These are phyloP conservation scores for Homalodisca vitripennis DNA, from an alignment of 1,140 invertebrate species.

Conservation along the genomic window DNA sequence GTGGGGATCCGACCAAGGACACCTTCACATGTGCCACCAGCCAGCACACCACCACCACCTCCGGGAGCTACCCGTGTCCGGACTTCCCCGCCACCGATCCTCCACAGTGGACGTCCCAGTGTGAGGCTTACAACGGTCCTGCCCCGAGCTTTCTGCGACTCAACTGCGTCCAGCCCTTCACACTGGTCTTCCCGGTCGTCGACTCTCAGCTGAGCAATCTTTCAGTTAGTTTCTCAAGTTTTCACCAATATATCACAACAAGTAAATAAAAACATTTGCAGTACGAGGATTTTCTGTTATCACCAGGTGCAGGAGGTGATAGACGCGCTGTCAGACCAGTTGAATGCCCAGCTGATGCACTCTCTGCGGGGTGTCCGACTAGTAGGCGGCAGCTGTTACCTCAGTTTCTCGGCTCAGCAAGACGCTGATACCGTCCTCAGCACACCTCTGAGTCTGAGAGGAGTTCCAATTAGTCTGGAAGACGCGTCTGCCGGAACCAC, in stretches of 20 bases:
- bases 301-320: conserved; percentile 47
- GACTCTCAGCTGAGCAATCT: conserved; percentile 26
- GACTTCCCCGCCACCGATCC: not conserved
- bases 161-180: conserved; percentile 36
- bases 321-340: conserved; percentile 46
- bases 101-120: not conserved
- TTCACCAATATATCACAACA: too few relatives aligned
- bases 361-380: conserved; percentile 45
- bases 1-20: conserved; percentile 10
- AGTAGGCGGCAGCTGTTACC: conserved; percentile 42
- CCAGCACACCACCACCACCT: not conserved
- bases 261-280: too few relatives aligned
- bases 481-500: conserved; percentile 45
- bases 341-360: conserved; percentile 41
- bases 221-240: conserved; percentile 27
- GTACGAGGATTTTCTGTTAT: not conserved
- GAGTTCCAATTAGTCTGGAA: conserved; percentile 42
- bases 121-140: conserved; percentile 28
- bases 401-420: conserved; percentile 45
- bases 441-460: conserved; percentile 33
- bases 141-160: conserved; percentile 29
- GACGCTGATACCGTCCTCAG: conserved; percentile 41
- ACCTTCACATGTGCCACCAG: conserved; percentile 19
- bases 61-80: not conserved
- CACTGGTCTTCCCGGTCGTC: conserved; percentile 29